Percentiles rank a stretch among this genome's conserved stretches.
Evolutionary conservation across 2,888 invertebrate genomes (phyloP).

Genomic region (Scaptomyza cyrtandrae): DNA sequence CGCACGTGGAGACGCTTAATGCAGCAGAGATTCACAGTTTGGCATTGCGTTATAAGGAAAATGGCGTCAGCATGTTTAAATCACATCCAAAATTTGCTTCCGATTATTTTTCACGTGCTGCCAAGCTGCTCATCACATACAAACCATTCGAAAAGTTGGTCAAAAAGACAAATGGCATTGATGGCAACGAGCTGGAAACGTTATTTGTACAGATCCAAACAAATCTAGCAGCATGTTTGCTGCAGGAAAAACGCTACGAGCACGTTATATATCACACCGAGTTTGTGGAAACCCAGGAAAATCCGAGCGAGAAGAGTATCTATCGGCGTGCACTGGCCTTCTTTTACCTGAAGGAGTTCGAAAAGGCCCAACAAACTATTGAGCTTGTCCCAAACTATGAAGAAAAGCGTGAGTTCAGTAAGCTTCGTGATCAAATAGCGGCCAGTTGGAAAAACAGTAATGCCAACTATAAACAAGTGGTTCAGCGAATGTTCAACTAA

Average conservation of each 20-base stretch:
- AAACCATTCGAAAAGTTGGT: conserved; percentile 85
- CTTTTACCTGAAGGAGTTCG: conserved; percentile 87
- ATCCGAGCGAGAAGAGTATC: conserved; percentile 85
- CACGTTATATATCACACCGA: conserved; percentile 88
- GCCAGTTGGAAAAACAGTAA: conserved; percentile 87
- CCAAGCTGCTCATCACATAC: conserved; percentile 90
- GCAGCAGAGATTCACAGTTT: conserved; percentile 83
- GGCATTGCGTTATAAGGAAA: conserved; percentile 85
- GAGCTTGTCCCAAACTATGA: conserved; percentile 86
- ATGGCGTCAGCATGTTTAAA: conserved; percentile 88
- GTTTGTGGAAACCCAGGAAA: conserved; percentile 82
- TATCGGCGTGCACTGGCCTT: conserved; percentile 85
- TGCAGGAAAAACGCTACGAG: conserved; percentile 88
- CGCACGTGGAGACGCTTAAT: conserved; percentile 84
- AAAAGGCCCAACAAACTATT: conserved; percentile 87
- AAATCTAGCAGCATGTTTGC: conserved; percentile 93
- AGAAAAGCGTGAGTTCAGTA: conserved; percentile 88
- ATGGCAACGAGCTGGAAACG: conserved; percentile 85
- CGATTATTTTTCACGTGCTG: conserved; percentile 89
- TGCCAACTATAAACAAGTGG: conserved; percentile 85
- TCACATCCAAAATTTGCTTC: conserved; percentile 89
- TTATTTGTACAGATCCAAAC: conserved; percentile 90
- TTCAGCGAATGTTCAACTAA: conserved; percentile 86
- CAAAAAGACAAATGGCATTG: conserved; percentile 79
- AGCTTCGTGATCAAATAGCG: conserved; percentile 86